These are phyloP conservation scores for Dolichopus griseipennis DNA, from an alignment of 2,888 invertebrate genomes.

Conservation along the genomic window DNA sequence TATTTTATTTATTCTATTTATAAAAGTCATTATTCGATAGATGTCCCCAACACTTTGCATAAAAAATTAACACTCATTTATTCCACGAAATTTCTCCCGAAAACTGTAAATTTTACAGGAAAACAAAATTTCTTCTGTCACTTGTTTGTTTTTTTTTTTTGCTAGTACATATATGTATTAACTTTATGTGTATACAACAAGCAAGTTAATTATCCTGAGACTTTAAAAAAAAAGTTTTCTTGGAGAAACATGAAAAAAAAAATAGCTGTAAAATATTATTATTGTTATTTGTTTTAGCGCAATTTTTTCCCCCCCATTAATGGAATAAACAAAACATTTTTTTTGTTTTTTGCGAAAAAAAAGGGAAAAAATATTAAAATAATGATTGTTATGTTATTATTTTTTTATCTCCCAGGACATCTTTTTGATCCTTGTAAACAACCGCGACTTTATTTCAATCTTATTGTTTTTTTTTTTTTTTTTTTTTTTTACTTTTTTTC, in stretches of 20 bases:
- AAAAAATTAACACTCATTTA: too few species aligned
- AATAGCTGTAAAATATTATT: neutral
- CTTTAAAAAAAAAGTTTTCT: neutral
- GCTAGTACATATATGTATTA: too few species aligned
- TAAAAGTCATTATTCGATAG: too few species aligned
- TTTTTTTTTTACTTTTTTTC: neutral
- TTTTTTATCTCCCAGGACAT: neutral
- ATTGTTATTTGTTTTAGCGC: slow-evolving; percentile 1
- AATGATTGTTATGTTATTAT: neutral
- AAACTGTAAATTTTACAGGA: too few species aligned
- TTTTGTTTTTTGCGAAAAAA: neutral
- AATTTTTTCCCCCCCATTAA: too few species aligned
- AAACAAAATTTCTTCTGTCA: too few species aligned
- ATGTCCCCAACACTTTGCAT: too few species aligned
- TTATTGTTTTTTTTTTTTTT: neutral
- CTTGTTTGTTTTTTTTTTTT: too few species aligned
- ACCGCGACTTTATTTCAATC: neutral
- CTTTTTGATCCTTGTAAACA: slow-evolving; percentile 4
- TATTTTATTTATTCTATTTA: too few species aligned
- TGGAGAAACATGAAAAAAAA: neutral
- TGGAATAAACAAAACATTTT: too few species aligned
- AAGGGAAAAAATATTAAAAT: neutral
- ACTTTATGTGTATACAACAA: neutral
- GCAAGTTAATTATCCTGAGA: neutral
- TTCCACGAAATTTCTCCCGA: too few species aligned